These are phyloP conservation scores for Pyxicephalus adspersus DNA, from an alignment of 2,113 vertebrate species.

Conservation along the genomic window DNA sequence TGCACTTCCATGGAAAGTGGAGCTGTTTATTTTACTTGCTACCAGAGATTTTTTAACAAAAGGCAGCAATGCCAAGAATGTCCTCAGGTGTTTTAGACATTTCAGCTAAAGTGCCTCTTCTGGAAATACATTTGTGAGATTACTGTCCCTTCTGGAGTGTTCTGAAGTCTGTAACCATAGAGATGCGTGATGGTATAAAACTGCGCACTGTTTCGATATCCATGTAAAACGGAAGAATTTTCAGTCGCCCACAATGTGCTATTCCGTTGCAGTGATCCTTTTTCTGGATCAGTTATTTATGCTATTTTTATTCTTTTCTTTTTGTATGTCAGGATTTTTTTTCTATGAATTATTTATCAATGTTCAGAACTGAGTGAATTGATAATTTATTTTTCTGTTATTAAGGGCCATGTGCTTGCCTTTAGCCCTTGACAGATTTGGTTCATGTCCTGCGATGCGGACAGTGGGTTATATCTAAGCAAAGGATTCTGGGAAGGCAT, in stretches of 20 bases:
- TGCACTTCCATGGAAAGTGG: too few species aligned
- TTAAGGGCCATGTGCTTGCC: slow-evolving; percentile 67
- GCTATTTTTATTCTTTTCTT: slow-evolving; percentile 39
- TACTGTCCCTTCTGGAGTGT: slow-evolving; percentile 2
- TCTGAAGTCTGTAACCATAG: slow-evolving; percentile 20
- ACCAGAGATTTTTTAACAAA: not conserved
- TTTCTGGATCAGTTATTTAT: not conserved
- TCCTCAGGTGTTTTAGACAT: not conserved
- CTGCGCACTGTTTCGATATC: slow-evolving; percentile 4
- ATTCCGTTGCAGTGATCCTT: not conserved
- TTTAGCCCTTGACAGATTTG: slow-evolving; percentile 69
- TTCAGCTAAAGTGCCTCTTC: slow-evolving; percentile 5
- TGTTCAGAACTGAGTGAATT: slow-evolving; percentile 68
- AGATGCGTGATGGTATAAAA: slow-evolving; percentile 11
- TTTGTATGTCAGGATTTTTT: slow-evolving; percentile 70
- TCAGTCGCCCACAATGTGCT: slow-evolving; percentile 19
- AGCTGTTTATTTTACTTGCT: too few species aligned
- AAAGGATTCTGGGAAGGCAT: slow-evolving; percentile 29
- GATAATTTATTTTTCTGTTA: slow-evolving; percentile 55
- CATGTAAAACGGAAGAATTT: slow-evolving; percentile 10
- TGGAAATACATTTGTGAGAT: not conserved
- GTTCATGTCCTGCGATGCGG: slow-evolving; percentile 59
- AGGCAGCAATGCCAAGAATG: not conserved
- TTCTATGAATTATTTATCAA: slow-evolving; percentile 77
- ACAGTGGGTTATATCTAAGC: not conserved